These are phyloP conservation scores for Augochlorella aurata DNA, from an alignment of 2,888 invertebrate species.

Conservation along the genomic window DNA sequence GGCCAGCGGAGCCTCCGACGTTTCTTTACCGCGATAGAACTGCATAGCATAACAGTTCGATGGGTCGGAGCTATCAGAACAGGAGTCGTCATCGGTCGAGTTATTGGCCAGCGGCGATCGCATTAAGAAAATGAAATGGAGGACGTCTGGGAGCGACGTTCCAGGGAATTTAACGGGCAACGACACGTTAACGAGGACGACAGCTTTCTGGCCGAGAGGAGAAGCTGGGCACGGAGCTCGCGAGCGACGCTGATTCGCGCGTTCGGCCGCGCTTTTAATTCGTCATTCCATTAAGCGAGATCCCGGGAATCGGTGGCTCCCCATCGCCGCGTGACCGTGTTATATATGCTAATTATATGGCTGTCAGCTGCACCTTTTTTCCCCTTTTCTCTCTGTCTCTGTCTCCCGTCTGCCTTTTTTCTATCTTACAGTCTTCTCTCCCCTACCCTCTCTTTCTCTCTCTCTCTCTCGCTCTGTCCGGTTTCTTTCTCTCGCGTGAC, in stretches of 20 bases:
- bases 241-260: conserved; percentile 6
- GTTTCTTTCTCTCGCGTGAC: conserved; percentile 26
- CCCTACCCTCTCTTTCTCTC: conserved; percentile 10
- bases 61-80: neutral
- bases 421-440: neutral
- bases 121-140: conserved; percentile 6
- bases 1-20: neutral
- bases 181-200: conserved; percentile 61
- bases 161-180: conserved; percentile 29
- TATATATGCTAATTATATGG: conserved; percentile 64
- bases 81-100: neutral
- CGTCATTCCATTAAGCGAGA: conserved; percentile 41
- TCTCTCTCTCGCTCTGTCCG: neutral
- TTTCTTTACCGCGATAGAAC: neutral
- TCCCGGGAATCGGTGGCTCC: conserved; percentile 44
- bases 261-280: conserved; percentile 63
- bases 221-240: neutral
- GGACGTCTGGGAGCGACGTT: conserved; percentile 27
- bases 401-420: neutral
- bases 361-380: conserved; percentile 46
- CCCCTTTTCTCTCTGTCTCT: neutral
- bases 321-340: conserved; percentile 47
- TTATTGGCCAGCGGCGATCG: neutral
- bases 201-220: conserved; percentile 28
- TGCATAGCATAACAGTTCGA: neutral